Evolutionary conservation across 2,113 vertebrate genomes (phyloP).

Genomic region (Columbina picui): DNA sequence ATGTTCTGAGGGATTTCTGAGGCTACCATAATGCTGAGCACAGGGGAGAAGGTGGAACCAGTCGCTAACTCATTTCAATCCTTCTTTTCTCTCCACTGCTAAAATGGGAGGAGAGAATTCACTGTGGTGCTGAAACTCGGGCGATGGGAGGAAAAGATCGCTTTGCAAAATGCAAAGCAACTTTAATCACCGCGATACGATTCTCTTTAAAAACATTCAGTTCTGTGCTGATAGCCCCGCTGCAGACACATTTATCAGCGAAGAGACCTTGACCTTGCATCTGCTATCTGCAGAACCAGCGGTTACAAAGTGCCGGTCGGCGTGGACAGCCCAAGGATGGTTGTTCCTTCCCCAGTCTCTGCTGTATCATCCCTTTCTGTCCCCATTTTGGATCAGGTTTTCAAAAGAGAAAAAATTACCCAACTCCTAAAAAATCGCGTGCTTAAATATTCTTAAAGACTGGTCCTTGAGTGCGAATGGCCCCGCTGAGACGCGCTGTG

Average conservation of each 20-base stretch:
- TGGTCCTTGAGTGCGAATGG: no score
- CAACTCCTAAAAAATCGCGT: accelerated
- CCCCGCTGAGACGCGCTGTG: neutral
- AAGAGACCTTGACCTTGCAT: constrained; percentile 34
- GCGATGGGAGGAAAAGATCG: neutral
- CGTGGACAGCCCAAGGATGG: neutral
- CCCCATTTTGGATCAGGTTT: neutral
- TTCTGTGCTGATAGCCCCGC: neutral
- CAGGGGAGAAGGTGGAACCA: neutral
- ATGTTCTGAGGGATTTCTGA: neutral
- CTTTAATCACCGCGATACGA: constrained; percentile 60
- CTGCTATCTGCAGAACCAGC: neutral
- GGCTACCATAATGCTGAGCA: neutral
- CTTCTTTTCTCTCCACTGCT: neutral
- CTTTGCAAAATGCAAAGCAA: neutral
- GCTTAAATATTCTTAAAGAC: neutral
- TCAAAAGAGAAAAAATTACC: neutral
- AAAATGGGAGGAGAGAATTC: neutral
- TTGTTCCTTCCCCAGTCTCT: no score
- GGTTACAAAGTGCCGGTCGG: constrained; percentile 16
- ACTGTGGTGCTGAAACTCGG: neutral
- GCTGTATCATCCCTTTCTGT: neutral
- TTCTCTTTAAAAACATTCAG: neutral
- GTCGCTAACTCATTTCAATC: neutral
- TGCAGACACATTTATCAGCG: neutral